Percentiles rank a stretch among this genome's conserved stretches.
These are phyloP conservation scores for Hystrix brachyura DNA, from an alignment of 2,113 vertebrate species.

Conservation along the genomic window DNA sequence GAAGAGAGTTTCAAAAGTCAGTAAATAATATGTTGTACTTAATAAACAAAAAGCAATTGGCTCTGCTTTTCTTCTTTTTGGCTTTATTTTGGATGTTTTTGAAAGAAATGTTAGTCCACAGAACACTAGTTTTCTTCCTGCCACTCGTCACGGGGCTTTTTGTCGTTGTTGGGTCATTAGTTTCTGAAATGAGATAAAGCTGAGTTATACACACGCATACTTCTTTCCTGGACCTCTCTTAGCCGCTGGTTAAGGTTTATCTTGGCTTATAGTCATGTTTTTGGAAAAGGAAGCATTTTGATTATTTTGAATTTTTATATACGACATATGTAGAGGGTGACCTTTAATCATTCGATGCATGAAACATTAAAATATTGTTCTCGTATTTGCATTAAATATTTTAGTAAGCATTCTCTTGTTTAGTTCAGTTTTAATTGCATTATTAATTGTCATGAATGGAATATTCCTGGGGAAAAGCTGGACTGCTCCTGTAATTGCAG, in stretches of 20 bases:
- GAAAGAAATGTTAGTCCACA: constrained; percentile 47
- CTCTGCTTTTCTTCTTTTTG: constrained; percentile 61
- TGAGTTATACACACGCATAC: background rate
- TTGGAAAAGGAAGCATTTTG: background rate
- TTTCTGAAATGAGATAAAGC: constrained; percentile 19
- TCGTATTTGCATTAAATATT: constrained; percentile 73
- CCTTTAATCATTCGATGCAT: constrained; percentile 54
- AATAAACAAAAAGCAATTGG: constrained; percentile 33
- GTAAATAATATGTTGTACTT: constrained; percentile 60
- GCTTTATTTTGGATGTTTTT: constrained; percentile 65
- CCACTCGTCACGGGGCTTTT: background rate
- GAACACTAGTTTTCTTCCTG: constrained; percentile 31
- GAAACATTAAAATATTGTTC: constrained; percentile 51
- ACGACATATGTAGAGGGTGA: background rate
- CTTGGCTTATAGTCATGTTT: constrained; percentile 6
- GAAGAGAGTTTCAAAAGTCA: constrained; percentile 38
- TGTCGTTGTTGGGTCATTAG: background rate
- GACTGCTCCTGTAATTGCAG: constrained; percentile 55
- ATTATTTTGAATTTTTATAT: constrained; percentile 44
- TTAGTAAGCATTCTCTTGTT: background rate
- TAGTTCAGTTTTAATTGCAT: constrained; percentile 71
- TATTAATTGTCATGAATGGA: constrained; percentile 58
- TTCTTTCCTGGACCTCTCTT: background rate
- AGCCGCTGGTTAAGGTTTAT: background rate
- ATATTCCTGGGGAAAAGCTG: constrained; percentile 34